Conservation (phyloP, 2,797 vertebrate genomes). For the Acrossocheilus fasciatus region DNA sequence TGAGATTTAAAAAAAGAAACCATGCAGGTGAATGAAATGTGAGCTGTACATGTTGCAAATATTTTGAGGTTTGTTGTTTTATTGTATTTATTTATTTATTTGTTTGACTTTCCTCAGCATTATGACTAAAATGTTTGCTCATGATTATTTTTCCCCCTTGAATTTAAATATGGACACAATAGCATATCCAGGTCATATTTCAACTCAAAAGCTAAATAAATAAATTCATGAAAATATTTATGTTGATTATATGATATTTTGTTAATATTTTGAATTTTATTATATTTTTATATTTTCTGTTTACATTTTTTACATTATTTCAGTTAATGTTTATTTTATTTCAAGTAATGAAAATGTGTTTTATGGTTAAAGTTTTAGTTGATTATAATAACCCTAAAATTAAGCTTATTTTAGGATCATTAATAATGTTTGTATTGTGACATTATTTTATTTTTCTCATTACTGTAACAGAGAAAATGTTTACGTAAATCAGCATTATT, state of each 20-base stretch:
- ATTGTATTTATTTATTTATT: background rate
- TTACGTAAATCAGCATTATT: background rate
- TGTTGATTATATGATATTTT: no score
- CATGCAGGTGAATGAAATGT: conserved; percentile 35
- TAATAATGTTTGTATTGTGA: background rate
- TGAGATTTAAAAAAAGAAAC: conserved; percentile 19
- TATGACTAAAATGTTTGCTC: background rate
- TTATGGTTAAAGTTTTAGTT: background rate
- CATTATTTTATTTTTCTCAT: background rate
- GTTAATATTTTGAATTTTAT: background rate
- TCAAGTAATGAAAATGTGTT: background rate
- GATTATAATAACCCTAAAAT: background rate
- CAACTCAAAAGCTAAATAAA: background rate
- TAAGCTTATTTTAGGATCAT: background rate
- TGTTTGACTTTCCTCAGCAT: conserved; percentile 23
- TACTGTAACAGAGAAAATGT: background rate
- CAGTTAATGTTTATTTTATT: no score
- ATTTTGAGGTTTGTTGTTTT: conserved; percentile 1
- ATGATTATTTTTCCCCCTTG: background rate
- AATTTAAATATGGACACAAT: background rate
- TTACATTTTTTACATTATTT: background rate
- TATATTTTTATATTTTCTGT: background rate
- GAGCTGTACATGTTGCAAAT: conserved; percentile 31
- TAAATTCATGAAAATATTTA: background rate
- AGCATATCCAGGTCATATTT: background rate